These are phyloP conservation scores for Ariolimax columbianus DNA, from an alignment of 2,888 invertebrate species.

Conservation along the genomic window DNA sequence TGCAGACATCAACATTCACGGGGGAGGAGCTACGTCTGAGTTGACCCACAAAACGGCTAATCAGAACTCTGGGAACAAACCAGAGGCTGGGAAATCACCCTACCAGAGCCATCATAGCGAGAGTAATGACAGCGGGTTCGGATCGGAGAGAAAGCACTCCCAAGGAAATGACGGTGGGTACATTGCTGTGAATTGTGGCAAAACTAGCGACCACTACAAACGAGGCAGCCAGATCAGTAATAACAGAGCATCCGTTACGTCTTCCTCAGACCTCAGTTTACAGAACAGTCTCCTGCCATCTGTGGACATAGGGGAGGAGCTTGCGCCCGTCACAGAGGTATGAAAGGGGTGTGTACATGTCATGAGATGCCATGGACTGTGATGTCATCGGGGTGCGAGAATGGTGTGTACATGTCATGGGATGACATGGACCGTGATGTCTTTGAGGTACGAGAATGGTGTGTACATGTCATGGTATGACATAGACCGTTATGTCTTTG, in stretches of 20 bases:
- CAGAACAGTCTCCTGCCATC: not conserved
- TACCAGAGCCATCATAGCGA: conserved; percentile 39
- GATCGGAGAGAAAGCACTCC: conserved; percentile 42
- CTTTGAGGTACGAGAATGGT: not conserved
- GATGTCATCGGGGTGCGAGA: not conserved
- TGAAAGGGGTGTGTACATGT: not conserved
- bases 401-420: not conserved
- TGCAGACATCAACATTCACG: conserved; percentile 8
- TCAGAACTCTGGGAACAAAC: not conserved
- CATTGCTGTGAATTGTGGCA: not conserved
- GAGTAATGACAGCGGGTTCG: conserved; percentile 47
- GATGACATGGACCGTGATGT: not conserved
- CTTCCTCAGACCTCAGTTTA: conserved; percentile 36
- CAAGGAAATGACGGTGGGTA: conserved; percentile 17
- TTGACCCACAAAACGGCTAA: not conserved
- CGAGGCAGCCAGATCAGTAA: not conserved
- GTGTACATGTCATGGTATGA: not conserved
- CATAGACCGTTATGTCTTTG: no score
- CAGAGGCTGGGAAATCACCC: not conserved
- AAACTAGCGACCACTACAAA: not conserved
- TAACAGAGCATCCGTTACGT: conserved; percentile 24
- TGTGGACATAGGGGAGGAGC: conserved; percentile 12
- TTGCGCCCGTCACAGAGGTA: conserved; percentile 42
- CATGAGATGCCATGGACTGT: not conserved
- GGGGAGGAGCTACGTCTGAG: not conserved